Evolutionary conservation across 2,797 vertebrate genomes (phyloP), one percentile per base, ranked within the genome.

Genomic region (Pagetopsis macropterus): DNA sequence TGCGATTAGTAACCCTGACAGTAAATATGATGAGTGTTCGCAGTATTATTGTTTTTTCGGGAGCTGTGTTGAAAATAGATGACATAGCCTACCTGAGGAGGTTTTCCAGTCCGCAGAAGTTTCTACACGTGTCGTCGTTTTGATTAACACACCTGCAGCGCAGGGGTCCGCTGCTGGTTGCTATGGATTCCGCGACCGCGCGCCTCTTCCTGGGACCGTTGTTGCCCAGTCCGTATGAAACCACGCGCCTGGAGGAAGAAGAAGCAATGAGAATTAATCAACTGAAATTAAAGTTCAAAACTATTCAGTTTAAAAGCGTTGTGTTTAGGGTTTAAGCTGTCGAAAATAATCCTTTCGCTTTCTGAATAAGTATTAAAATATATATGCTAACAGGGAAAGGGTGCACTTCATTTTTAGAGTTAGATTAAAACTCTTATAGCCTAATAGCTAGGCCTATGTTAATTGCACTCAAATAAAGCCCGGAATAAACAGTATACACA

Each of bases 151-250:
- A 99, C n/a, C 1, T 91, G 90, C 98, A 99, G 87, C 98, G 95
- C 10, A 85, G 60, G 10, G 86, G 60, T 16, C 48, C 37, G 76
- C 64, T 17, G 49, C 60, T 65, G 54, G 80, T 78, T 0, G 79
- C 72, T 65, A 83, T 61, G 58, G 82, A 44, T 46, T 93, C 93
- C 65, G 84, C 79, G 78, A 94, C 78, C 0, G 96, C 95, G 77
- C 98, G 96, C 84, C 88, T 96, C 54, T 90, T 90, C 72, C 98
- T 93, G 23, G 95, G 94, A 73, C 95, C 95, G 74, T 95, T 95
- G 44, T 95, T 95, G 44, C 98, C 98, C 0, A 99, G 94, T 55
- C 98, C 98, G 61, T 99, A 99, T 0, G 98, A 97, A 65, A 97
- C 98, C 45, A 96, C 94, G 74, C 95, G 96, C 87, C 98, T 99